Evolutionary conservation across 2,113 vertebrate genomes (phyloP).

Genomic region (Odocoileus hemionus): DNA sequence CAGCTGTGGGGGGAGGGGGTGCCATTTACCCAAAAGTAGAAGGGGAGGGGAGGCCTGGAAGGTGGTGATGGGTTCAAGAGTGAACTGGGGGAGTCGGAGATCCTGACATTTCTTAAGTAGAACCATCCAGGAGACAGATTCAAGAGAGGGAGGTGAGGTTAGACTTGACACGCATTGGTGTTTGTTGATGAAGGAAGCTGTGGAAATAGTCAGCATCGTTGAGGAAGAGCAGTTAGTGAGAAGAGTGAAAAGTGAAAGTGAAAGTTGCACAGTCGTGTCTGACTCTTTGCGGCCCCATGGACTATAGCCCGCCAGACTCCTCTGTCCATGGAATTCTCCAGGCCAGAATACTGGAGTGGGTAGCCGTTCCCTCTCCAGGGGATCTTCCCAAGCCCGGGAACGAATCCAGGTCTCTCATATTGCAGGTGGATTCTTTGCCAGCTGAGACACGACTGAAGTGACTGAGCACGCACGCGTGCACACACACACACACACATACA

Average conservation of each 20-base stretch:
- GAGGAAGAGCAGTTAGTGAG: not conserved
- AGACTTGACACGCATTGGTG: not conserved
- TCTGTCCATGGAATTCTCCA: not conserved
- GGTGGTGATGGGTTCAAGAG: not conserved
- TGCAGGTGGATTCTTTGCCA: not conserved
- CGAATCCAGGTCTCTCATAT: not conserved
- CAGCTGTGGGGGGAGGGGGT: not conserved
- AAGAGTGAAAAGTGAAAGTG: not conserved
- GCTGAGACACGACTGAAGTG: not conserved
- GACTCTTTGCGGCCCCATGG: fast-evolving
- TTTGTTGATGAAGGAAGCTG: not conserved
- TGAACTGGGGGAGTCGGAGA: not conserved
- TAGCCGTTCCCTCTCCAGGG: not conserved
- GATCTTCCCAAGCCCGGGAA: not conserved
- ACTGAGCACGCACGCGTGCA: fast-evolving
- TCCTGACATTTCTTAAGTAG: not conserved
- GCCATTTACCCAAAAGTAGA: not conserved
- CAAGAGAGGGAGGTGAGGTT: not conserved
- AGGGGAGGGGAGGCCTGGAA: not conserved
- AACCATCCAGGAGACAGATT: not conserved
- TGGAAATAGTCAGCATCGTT: not conserved
- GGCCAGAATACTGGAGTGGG: not conserved
- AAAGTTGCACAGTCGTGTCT: not conserved
- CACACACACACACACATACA: no score
- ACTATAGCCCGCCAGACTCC: not conserved